These are phyloP conservation scores for Nicator chloris DNA, from an alignment of 2,113 vertebrate genomes.

Conservation along the genomic window DNA sequence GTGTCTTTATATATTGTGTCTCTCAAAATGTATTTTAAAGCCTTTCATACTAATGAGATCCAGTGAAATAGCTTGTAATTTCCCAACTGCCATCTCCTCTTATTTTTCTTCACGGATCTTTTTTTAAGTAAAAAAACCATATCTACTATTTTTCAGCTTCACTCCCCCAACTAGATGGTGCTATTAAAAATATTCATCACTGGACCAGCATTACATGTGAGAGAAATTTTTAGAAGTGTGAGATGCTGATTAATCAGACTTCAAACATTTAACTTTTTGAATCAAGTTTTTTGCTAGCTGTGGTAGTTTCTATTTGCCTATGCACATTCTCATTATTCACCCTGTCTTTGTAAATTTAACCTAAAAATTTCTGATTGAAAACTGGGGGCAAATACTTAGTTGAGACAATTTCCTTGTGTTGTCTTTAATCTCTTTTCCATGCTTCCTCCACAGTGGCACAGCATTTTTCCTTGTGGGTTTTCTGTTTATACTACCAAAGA, in stretches of 20 bases:
- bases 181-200: neutral
- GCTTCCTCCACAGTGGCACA: neutral
- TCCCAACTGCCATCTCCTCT: neutral
- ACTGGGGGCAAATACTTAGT: neutral
- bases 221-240: neutral
- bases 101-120: neutral
- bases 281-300: neutral
- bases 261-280: neutral
- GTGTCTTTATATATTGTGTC: neutral
- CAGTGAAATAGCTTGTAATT: neutral
- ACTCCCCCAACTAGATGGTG: neutral
- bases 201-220: neutral
- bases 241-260: neutral
- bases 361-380: neutral
- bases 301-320: neutral
- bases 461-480: neutral
- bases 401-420: neutral
- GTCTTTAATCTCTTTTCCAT: neutral
- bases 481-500: neutral
- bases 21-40: neutral
- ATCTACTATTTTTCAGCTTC: neutral
- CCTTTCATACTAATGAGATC: neutral
- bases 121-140: neutral
- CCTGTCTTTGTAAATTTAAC: neutral
- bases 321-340: neutral